Conservation (phyloP, 23 tunicate species). For the Oikopleura vanhoeffeni region DNA sequence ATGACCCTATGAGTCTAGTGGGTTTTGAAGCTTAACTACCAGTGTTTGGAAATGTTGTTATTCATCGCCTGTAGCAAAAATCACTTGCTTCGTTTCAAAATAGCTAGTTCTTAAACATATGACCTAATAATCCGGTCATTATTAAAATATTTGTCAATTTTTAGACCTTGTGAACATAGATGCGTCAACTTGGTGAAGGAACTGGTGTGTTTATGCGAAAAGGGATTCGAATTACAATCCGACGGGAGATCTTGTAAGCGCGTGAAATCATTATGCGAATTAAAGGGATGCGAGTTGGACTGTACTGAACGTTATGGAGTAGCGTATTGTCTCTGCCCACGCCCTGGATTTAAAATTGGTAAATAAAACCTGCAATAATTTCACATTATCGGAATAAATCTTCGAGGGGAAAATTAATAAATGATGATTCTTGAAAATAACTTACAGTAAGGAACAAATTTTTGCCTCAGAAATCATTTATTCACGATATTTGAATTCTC, state of each 20-base stretch:
- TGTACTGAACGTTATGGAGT: neutral
- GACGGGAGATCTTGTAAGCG: neutral
- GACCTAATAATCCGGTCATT: no score
- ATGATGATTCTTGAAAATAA: no score
- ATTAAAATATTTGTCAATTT: no score
- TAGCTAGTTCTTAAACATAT: no score
- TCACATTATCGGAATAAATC: neutral
- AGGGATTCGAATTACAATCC: neutral
- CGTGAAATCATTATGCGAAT: neutral
- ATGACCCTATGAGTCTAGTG: no score
- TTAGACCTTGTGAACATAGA: neutral
- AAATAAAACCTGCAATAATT: neutral
- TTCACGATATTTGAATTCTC: no score
- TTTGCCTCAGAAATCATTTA: no score
- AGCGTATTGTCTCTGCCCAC: neutral
- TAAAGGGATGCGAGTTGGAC: slow-evolving; percentile 3
- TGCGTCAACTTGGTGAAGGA: neutral
- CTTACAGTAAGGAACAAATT: no score
- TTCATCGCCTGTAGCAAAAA: no score
- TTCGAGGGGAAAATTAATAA: neutral
- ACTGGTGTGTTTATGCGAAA: neutral
- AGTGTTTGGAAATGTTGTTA: no score
- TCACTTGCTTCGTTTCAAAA: no score
- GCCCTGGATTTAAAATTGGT: neutral
- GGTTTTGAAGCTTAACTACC: no score